Evolutionary conservation across 2,797 vertebrate species (phyloP).

Genomic region (Taenioides sp.): DNA sequence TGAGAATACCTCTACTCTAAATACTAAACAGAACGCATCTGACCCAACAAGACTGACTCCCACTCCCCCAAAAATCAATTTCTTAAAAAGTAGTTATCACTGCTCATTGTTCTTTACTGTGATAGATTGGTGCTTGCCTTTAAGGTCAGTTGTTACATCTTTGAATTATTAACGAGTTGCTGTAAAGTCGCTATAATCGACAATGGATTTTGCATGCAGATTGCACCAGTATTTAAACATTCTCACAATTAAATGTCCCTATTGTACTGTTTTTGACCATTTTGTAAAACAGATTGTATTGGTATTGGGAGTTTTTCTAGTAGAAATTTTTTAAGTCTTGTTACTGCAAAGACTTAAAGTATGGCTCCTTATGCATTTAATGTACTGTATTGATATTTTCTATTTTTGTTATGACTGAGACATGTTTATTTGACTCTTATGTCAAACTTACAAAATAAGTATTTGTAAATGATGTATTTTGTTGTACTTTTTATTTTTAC

Average conservation of each 20-base stretch:
- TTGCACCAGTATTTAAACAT: constrained; percentile 66
- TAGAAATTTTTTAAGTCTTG: constrained; percentile 80
- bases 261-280: constrained; percentile 51
- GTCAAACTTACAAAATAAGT: constrained; percentile 73
- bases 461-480: constrained; percentile 78
- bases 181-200: constrained; percentile 29
- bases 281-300: constrained; percentile 73
- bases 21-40: not conserved
- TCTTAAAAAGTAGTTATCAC: not conserved
- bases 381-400: constrained; percentile 79
- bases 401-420: constrained; percentile 79
- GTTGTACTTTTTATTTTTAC: constrained; percentile 77
- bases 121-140: constrained; percentile 33
- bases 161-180: constrained; percentile 13
- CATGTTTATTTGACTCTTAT: constrained; percentile 69
- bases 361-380: constrained; percentile 74
- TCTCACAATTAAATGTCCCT: constrained; percentile 42
- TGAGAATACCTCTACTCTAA: not conserved
- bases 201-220: constrained; percentile 73
- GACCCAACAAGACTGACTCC: not conserved
- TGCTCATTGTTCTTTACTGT: constrained; percentile 22
- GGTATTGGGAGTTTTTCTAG: constrained; percentile 78
- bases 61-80: not conserved
- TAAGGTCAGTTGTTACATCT: constrained; percentile 21
- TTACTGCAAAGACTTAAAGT: constrained; percentile 69